Evolutionary conservation across 1,140 invertebrate genomes (phyloP).

Genomic region (Rhyzopertha dominica): DNA sequence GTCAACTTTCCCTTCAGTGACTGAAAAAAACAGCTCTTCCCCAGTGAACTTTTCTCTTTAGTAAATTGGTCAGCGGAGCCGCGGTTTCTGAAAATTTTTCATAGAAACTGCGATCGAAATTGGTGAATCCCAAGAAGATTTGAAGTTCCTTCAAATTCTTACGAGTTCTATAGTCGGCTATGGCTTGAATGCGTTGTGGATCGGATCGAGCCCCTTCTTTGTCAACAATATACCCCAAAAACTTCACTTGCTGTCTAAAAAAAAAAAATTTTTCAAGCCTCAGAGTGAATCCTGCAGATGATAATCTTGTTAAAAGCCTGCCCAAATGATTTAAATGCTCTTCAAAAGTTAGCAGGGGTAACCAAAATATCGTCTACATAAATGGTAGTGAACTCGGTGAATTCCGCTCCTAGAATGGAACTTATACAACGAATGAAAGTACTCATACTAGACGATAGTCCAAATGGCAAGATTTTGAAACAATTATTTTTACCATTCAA

Average conservation of each 20-base stretch:
- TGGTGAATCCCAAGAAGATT: constrained; percentile 5
- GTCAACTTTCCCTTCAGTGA: neutral
- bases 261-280: constrained; percentile 1
- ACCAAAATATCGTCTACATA: constrained; percentile 2
- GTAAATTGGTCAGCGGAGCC: neutral
- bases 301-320: neutral
- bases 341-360: neutral
- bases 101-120: constrained; percentile 6
- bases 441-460: constrained; percentile 1
- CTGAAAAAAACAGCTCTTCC: neutral
- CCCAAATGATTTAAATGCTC: neutral
- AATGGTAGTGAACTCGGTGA: neutral
- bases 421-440: constrained; percentile 3
- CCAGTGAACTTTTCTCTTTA: neutral
- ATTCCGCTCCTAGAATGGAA: neutral
- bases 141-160: constrained; percentile 4
- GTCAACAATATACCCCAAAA: constrained; percentile 6
- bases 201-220: neutral
- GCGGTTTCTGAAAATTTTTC: constrained; percentile 5
- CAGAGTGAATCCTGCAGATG: constrained; percentile 1
- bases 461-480: constrained; percentile 6
- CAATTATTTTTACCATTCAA: constrained; percentile 2
- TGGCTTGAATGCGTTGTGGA: constrained; percentile 4
- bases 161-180: neutral
- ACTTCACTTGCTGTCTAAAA: neutral